Evolutionary conservation across 2,113 vertebrate species (phyloP).

Genomic region (Otus sunia): DNA sequence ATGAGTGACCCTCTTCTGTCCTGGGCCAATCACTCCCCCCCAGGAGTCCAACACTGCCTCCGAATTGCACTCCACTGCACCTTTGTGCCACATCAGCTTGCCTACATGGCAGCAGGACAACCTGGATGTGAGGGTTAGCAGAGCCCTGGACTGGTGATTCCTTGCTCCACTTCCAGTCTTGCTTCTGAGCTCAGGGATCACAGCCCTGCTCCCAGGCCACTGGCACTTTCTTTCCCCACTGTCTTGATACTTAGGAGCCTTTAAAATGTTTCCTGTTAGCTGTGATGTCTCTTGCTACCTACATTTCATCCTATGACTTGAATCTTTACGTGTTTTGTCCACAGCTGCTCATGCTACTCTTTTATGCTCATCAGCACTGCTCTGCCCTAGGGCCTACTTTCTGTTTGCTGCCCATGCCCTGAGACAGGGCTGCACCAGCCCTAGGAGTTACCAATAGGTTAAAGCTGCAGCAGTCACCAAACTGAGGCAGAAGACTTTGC

Average conservation of each 20-base stretch:
- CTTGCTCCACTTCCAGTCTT: neutral
- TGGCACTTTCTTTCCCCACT: neutral
- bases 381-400: neutral
- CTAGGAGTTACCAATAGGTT: neutral
- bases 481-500: neutral
- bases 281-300: neutral
- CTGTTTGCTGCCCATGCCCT: neutral
- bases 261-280: neutral
- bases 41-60: neutral
- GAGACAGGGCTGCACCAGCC: neutral
- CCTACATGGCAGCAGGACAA: neutral
- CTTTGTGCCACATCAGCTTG: neutral
- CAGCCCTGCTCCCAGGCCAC: neutral
- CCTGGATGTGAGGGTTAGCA: neutral
- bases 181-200: neutral
- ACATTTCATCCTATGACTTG: neutral
- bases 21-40: neutral
- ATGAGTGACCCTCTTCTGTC: neutral
- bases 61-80: rapidly evolving
- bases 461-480: neutral
- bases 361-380: neutral
- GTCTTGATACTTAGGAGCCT: neutral
- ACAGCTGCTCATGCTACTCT: neutral
- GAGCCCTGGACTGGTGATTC: neutral
- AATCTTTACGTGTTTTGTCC: neutral